Evolutionary conservation across 1,140 invertebrate genomes (phyloP).

Genomic region (Conopomorpha cramerella): DNA sequence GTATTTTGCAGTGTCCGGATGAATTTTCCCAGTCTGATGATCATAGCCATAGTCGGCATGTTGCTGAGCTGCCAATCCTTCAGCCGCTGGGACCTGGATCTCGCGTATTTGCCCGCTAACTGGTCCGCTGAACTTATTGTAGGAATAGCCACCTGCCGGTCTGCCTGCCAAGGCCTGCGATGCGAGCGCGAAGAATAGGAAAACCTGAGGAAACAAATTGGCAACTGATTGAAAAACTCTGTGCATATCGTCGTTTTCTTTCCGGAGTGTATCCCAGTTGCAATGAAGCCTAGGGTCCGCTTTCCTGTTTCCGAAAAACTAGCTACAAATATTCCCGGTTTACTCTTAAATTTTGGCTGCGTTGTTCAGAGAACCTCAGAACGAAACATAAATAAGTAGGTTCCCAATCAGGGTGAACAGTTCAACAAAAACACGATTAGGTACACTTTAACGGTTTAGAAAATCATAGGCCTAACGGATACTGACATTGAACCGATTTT

Average conservation of each 20-base stretch:
- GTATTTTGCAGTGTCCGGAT: conserved; percentile 54
- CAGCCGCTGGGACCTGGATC: conserved; percentile 49
- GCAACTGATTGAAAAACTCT: neutral
- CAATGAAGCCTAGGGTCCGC: no score
- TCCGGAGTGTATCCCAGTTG: no score
- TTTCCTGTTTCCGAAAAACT: no score
- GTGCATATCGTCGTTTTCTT: conserved; percentile 1
- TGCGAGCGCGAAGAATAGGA: conserved; percentile 16
- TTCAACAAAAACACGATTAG: no score
- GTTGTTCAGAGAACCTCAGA: no score
- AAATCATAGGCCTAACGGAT: no score
- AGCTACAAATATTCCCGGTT: no score
- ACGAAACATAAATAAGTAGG: no score
- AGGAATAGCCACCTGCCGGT: conserved; percentile 64
- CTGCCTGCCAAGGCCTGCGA: conserved; percentile 19
- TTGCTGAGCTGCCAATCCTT: conserved; percentile 54
- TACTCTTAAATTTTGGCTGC: no score
- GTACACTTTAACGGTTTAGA: no score
- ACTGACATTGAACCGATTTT: no score
- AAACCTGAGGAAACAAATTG: conserved; percentile 21
- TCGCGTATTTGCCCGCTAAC: conserved; percentile 64
- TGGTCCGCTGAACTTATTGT: conserved; percentile 68
- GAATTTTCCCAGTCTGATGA: conserved; percentile 47
- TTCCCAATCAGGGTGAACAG: no score
- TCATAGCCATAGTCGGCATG: conserved; percentile 58